Percentiles rank a stretch among this genome's conserved stretches.
These are phyloP conservation scores for Selenia dentaria DNA, from an alignment of 2,888 invertebrate species.

Conservation along the genomic window DNA sequence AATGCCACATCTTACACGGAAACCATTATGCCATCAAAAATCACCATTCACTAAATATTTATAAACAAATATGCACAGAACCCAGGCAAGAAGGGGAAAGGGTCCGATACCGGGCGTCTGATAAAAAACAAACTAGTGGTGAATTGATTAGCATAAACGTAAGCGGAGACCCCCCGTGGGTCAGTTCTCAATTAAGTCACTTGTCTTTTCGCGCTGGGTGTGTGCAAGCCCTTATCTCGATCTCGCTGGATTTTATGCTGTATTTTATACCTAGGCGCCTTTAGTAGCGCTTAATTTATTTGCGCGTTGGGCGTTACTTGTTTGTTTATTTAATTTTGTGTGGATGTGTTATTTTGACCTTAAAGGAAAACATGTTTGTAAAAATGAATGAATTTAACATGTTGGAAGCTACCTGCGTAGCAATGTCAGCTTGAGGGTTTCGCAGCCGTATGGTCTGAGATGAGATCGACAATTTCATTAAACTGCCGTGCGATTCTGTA, in stretches of 20 bases:
- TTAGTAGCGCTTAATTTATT: constrained; percentile 14
- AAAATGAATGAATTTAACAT: too few relatives aligned
- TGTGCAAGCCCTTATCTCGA: constrained; percentile 72
- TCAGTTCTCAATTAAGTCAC: constrained; percentile 80
- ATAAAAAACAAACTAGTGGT: constrained; percentile 75
- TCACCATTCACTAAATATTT: constrained; percentile 32
- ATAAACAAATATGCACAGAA: constrained; percentile 41
- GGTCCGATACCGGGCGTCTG: constrained; percentile 65
- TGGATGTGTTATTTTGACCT: background rate
- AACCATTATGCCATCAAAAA: background rate
- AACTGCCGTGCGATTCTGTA: too few relatives aligned
- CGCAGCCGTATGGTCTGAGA: too few relatives aligned
- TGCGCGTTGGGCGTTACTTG: constrained; percentile 33
- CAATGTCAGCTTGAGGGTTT: too few relatives aligned
- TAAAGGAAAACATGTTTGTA: too few relatives aligned
- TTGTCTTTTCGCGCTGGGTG: constrained; percentile 77
- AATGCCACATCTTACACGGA: too few relatives aligned
- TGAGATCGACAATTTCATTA: too few relatives aligned
- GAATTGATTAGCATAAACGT: constrained; percentile 82
- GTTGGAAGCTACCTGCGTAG: too few relatives aligned
- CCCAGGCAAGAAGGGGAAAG: constrained; percentile 59
- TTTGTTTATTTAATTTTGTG: background rate
- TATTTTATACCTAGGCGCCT: constrained; percentile 56
- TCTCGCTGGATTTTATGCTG: constrained; percentile 63
- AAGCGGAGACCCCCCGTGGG: constrained; percentile 77